Evolutionary conservation across 2,113 vertebrate genomes (phyloP), one percentile per base, ranked within the genome.

Genomic region (Silurus glanis): DNA sequence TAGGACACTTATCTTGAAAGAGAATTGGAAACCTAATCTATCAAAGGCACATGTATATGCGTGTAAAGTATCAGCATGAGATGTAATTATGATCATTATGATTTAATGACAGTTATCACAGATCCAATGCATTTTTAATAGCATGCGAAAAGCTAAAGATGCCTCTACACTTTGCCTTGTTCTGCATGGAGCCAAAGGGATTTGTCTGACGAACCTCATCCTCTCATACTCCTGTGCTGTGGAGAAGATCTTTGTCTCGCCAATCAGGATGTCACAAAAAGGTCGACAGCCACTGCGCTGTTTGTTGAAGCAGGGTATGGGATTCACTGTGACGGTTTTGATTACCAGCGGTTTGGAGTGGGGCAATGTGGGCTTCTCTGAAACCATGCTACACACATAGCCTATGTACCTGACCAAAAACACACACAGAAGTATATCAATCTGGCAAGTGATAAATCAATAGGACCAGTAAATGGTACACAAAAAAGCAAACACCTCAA

Each of bases 301-400:
- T 90, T 99, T 99, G 95, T 99, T 99, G 93, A 99, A 99, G 92
- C 96, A 98, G 45, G 98, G 98, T 3, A 99, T 95, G 0, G 98
- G 98, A 56, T 95, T 98, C 64, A 99, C 94, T 14, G 96, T 97
- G 88, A 98, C 95, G 0, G 95, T 94, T 92, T 97, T 98, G 91
- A 99, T 96, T 0, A 95, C 91, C 67, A 99, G 91, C 0, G 98
- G 96, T 89, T 99, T 99, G 90, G 96, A 96, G 93, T 99, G 98
- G 55, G 98, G 98, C 64, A 96, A 90, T 51, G 95, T 90, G 14
- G 98, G 98, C 85, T 98, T 99, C 92, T 99, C 98, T 51, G 97
- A 96, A 58, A 98, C 96, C 90, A 99, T 96, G 90, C 97, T 98
- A 86, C 98, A 99, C 67, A 99, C 96, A 69, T 99, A 99, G 25